Evolutionary conservation across 1,140 invertebrate species (phyloP).

Genomic region (Drosophila lini): DNA sequence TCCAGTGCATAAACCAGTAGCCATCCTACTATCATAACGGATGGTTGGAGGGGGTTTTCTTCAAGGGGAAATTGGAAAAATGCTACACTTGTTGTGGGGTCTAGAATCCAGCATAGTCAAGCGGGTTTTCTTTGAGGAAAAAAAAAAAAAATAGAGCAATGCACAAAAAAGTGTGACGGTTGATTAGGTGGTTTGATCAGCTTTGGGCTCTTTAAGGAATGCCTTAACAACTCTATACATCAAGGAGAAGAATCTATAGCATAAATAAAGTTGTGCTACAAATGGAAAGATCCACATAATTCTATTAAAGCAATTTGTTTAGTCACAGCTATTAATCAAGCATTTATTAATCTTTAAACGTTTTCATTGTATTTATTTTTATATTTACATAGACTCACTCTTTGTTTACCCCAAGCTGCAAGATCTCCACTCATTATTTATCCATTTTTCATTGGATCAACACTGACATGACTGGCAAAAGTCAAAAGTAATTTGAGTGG

Average conservation of each 20-base stretch:
- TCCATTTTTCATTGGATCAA: conserved; percentile 42
- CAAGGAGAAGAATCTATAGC: not conserved
- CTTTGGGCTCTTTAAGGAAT: conserved; percentile 39
- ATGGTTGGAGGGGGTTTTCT: conserved; percentile 5
- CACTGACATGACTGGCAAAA: conserved; percentile 28
- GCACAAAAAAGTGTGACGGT: conserved; percentile 40
- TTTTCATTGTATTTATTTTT: not conserved
- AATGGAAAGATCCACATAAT: not conserved
- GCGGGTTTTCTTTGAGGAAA: conserved; percentile 14
- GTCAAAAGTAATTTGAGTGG: conserved; percentile 33
- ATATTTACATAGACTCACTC: not conserved
- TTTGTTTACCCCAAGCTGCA: not conserved
- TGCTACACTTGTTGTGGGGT: conserved; percentile 37
- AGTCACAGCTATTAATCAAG: not conserved
- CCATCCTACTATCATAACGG: conserved; percentile 18
- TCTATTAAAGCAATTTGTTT: conserved; percentile 4
- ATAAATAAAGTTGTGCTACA: conserved; percentile 2
- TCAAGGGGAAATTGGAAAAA: conserved; percentile 2
- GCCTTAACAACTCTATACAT: conserved; percentile 44
- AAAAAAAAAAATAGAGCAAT: conserved; percentile 5
- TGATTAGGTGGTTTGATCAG: conserved; percentile 46
- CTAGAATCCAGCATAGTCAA: conserved; percentile 20
- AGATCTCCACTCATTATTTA: conserved; percentile 24
- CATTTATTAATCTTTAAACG: not conserved
- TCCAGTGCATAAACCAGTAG: conserved; percentile 21